phyloP scores from a whole-genome alignment of 2,797 vertebrate genomes.

The Bradypodion ventrale region DNA sequence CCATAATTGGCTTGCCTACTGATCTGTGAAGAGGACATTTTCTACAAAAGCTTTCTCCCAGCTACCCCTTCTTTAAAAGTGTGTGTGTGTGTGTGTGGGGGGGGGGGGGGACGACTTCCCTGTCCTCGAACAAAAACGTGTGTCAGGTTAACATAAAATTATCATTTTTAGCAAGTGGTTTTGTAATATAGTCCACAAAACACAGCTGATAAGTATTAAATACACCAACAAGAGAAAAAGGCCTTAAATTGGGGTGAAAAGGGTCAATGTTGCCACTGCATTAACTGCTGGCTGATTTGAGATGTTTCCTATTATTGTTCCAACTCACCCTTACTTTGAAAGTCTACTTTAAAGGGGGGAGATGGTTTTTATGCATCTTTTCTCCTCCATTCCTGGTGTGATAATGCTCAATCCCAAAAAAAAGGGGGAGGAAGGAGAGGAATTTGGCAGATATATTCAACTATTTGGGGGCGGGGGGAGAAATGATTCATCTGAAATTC shows the following conservation, averaged over 20 bases:
- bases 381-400: not conserved
- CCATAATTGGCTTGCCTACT: slow-evolving; percentile 60
- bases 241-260: slow-evolving; percentile 33
- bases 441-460: not conserved
- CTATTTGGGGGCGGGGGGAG: too few relatives aligned
- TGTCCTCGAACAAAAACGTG: slow-evolving; percentile 25
- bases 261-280: not conserved
- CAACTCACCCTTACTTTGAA: slow-evolving; percentile 4
- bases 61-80: slow-evolving; percentile 23
- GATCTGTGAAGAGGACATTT: slow-evolving; percentile 51
- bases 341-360: not conserved
- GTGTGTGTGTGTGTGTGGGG: too few relatives aligned
- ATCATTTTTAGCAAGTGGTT: slow-evolving; percentile 17
- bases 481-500: not conserved
- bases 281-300: slow-evolving; percentile 15
- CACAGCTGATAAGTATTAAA: slow-evolving; percentile 40
- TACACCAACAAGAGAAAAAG: slow-evolving; percentile 4
- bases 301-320: slow-evolving; percentile 14
- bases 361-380: not conserved
- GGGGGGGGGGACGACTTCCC: not conserved
- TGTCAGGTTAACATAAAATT: slow-evolving; percentile 18
- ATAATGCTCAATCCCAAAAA: not conserved
- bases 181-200: slow-evolving; percentile 11
- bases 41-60: slow-evolving; percentile 39
- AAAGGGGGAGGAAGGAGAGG: not conserved